phyloP scores from a whole-genome alignment of 2,888 invertebrate species.

The Tipula lateralis region DNA sequence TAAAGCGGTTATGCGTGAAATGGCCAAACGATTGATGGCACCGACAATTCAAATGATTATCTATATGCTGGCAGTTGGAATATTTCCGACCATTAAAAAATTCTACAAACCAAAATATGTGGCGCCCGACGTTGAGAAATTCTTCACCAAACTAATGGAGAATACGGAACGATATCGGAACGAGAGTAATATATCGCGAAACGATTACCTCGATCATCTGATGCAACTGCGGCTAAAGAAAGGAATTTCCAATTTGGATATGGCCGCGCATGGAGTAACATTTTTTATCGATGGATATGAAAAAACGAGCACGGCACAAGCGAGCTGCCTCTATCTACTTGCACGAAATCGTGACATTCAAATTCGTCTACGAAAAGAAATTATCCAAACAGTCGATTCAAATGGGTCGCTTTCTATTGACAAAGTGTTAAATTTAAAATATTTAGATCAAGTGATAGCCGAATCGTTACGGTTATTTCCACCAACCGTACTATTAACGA shows the following conservation, averaged over 20 bases:
- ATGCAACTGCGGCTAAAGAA: slow-evolving; percentile 42
- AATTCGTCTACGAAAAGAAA: slow-evolving; percentile 41
- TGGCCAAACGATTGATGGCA: slow-evolving; percentile 41
- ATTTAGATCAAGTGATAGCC: slow-evolving; percentile 55
- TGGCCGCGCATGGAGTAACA: slow-evolving; percentile 43
- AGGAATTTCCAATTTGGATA: slow-evolving; percentile 36
- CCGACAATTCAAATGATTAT: slow-evolving; percentile 38
- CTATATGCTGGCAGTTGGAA: slow-evolving; percentile 37
- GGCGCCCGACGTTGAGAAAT: slow-evolving; percentile 56
- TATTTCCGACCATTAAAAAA: slow-evolving; percentile 40
- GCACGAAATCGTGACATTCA: slow-evolving; percentile 40
- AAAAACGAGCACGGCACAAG: slow-evolving; percentile 41
- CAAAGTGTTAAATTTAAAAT: slow-evolving; percentile 44
- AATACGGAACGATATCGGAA: slow-evolving; percentile 40
- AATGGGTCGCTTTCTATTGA: slow-evolving; percentile 43
- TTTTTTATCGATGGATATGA: slow-evolving; percentile 46
- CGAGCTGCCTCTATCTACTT: slow-evolving; percentile 41
- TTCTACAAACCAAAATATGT: slow-evolving; percentile 36
- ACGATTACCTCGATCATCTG: slow-evolving; percentile 45
- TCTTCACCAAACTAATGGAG: slow-evolving; percentile 41
- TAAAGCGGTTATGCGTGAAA: slow-evolving; percentile 40
- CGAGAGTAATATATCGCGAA: slow-evolving; percentile 38
- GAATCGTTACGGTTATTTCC: slow-evolving; percentile 55
- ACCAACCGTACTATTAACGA: slow-evolving; percentile 52
- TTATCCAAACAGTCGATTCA: slow-evolving; percentile 35